Conservation (phyloP, 2,797 vertebrate species). For the Columba guinea region DNA sequence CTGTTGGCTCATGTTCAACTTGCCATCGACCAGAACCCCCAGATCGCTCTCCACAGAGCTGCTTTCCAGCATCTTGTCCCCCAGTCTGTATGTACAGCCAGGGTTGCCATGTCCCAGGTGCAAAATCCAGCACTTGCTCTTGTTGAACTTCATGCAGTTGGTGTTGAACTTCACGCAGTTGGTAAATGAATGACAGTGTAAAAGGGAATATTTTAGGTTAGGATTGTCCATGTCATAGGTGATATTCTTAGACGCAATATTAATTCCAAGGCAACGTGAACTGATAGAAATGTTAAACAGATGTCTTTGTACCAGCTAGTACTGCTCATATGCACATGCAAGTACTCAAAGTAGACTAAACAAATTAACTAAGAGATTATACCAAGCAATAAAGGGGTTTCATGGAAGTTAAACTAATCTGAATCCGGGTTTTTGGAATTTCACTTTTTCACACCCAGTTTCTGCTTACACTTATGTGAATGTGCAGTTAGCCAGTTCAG, state of each 20-base stretch:
- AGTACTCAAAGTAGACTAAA: not conserved
- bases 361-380: not conserved
- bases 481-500: not conserved
- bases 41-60: too few species aligned
- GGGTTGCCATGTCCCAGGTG: too few species aligned
- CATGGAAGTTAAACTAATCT: not conserved
- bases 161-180: too few species aligned
- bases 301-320: not conserved
- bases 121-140: too few species aligned
- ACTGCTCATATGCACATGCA: not conserved
- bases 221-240: not conserved
- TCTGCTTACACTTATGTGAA: fast-evolving
- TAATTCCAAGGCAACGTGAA: not conserved
- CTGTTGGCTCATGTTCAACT: too few species aligned
- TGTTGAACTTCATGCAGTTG: too few species aligned
- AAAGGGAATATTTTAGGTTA: not conserved
- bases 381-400: not conserved
- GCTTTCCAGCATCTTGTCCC: too few species aligned
- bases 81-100: too few species aligned
- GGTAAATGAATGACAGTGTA: not conserved
- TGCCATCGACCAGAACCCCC: too few species aligned
- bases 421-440: not conserved
- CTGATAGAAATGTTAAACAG: not conserved
- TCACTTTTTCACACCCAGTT: not conserved
- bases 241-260: not conserved